Conservation (phyloP, 2,797 vertebrate species). For the Chaenodraco wilsoni region DNA sequence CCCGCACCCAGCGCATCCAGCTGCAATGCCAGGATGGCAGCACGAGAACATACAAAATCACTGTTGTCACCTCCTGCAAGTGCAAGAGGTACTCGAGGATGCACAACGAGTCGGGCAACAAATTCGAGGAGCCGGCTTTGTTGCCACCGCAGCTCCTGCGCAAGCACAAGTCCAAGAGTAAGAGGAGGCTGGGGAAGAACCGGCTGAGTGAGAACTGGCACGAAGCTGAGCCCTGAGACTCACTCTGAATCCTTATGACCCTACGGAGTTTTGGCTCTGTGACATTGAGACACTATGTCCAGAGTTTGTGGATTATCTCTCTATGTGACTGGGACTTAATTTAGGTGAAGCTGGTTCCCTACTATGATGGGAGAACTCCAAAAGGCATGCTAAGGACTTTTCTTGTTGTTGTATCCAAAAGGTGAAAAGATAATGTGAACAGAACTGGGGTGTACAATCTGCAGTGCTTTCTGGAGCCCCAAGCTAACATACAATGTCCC, state of each 20-base stretch:
- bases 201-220: conserved; percentile 85
- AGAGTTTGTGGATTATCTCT: conserved; percentile 70
- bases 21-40: conserved; percentile 95
- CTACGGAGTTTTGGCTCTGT: conserved; percentile 27
- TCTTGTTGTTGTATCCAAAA: conserved; percentile 35
- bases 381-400: conserved; percentile 35
- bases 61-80: conserved; percentile 94
- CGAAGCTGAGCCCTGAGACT: conserved; percentile 82
- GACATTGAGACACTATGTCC: conserved; percentile 32
- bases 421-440: conserved; percentile 56
- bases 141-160: conserved; percentile 84
- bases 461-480: conserved; percentile 25
- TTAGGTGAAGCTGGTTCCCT: conserved; percentile 52
- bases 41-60: conserved; percentile 94
- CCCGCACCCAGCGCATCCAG: conserved; percentile 93
- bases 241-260: conserved; percentile 18
- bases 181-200: conserved; percentile 88
- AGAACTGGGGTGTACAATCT: conserved; percentile 2
- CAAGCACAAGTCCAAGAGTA: conserved; percentile 88
- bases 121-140: conserved; percentile 85
- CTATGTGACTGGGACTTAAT: conserved; percentile 54
- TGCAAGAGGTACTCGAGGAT: conserved; percentile 95
- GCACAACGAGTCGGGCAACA: conserved; percentile 94
- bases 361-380: conserved; percentile 41
- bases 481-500: conserved; percentile 33